Conservation (phyloP, 2,113 vertebrate genomes). For the Chloroceryle aenea region DNA sequence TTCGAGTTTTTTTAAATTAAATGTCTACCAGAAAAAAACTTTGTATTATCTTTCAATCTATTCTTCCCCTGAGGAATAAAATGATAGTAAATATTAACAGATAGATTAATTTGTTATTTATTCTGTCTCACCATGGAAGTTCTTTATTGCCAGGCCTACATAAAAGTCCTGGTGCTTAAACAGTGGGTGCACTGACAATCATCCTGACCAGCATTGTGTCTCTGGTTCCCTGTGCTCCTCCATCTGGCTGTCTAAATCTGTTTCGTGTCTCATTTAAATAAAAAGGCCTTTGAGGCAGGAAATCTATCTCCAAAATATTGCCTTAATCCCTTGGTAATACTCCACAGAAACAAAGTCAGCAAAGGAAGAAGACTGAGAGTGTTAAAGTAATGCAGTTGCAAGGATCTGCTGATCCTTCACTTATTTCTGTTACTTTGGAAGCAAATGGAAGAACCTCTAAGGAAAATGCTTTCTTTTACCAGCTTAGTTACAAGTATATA, state of each 20-base stretch:
- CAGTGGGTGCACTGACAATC: not conserved
- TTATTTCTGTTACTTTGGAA: not conserved
- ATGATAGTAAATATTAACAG: not conserved
- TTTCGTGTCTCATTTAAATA: not conserved
- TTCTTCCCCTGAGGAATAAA: not conserved
- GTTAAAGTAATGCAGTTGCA: not conserved
- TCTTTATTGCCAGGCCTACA: not conserved
- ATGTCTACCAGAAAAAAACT: not conserved
- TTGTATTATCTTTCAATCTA: not conserved
- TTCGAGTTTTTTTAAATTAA: not conserved
- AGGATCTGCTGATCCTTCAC: not conserved
- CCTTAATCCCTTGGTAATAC: not conserved
- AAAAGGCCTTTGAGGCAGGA: not conserved
- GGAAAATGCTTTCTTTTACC: not conserved
- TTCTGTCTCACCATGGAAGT: not conserved
- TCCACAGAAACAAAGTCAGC: not conserved
- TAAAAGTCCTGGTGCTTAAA: not conserved
- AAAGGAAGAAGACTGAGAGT: not conserved
- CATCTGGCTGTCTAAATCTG: slow-evolving; percentile 2
- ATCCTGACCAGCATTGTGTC: not conserved
- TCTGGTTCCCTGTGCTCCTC: not conserved
- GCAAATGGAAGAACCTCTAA: not conserved
- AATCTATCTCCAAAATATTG: not conserved
- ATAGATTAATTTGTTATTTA: not conserved
- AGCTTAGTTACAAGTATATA: not conserved